Evolutionary conservation across 2,888 invertebrate species (phyloP), one percentile per base, ranked within the genome.

Genomic region (Megaustenia siamemsis): DNA sequence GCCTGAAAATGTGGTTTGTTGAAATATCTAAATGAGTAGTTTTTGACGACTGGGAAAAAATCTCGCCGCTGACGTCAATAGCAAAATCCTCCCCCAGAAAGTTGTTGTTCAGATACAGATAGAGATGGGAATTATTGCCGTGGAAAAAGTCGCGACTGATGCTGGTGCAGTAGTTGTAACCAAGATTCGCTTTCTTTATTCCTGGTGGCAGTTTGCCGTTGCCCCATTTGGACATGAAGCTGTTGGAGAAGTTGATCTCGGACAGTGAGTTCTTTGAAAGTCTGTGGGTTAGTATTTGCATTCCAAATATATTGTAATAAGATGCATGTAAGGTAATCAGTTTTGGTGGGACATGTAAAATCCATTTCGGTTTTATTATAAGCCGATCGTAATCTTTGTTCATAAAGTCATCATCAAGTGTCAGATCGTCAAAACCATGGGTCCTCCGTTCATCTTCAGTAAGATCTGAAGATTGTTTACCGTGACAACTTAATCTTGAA

Each of bases 51-150:
- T 12, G 21, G 12, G 35, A 24, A 53, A 80, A 69, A 38, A 80
- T 80, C 12, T 4, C 1, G 8, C 80, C 80, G 8, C 4, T 35
- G 8, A 53, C 24, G 35, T 80, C 69, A n/a, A 6, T 18, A 24
- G 80, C 80, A n/a, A 80, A 80, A 21, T 53, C 38, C 3, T 40
- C 6, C 6, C 80, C 80, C 5, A 80, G 80, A 49, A 69, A 28
- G 40, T 80, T 80, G 15, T 80, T 73, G 32, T 73, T 45, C 21
- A 73, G 21, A 21, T 32, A 6, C 32, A 73, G 1, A 32, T 18
- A 35, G 8, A 1, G 0, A 32, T 73, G 73, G 49, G 73, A 73
- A 32, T 73, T 73, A 73, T 49, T 49, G 3, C 35, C 5, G 2
- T 24, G 56, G 21, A 82, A 82, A 24, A 82, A 82, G 1, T 1